Conservation (phyloP, 2,113 vertebrate genomes). For the Grammomys surdaster region DNA sequence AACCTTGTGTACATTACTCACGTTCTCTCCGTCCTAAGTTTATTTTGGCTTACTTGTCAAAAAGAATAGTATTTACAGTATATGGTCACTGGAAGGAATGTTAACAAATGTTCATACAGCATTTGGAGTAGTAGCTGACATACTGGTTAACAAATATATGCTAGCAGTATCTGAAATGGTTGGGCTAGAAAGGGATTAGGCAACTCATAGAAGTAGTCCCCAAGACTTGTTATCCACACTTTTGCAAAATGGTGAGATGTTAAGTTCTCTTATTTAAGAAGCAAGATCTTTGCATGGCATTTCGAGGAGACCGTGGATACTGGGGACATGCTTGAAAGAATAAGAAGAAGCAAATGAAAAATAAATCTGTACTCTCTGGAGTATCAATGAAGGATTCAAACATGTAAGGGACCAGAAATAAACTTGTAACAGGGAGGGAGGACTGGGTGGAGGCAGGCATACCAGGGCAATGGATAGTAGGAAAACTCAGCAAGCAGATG, state of each 20-base stretch:
- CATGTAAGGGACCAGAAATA: background rate
- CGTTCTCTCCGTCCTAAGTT: background rate
- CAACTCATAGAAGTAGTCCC: background rate
- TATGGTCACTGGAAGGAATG: background rate
- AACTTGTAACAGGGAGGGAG: background rate
- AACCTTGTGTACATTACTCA: background rate
- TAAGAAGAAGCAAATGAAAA: background rate
- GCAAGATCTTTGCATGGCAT: background rate
- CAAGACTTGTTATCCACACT: background rate
- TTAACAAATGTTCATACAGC: background rate
- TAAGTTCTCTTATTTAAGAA: constrained; percentile 4
- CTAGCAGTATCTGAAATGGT: background rate
- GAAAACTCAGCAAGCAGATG: no score
- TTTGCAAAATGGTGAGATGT: background rate
- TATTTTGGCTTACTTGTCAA: background rate
- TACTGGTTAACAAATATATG: constrained; percentile 12
- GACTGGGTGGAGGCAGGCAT: background rate
- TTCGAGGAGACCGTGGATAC: background rate
- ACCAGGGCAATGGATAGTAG: background rate
- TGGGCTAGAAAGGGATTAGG: background rate
- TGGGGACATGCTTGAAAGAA: constrained; percentile 5
- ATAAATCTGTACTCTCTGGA: background rate
- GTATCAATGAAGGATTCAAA: background rate
- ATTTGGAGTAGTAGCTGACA: background rate
- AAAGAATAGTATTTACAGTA: background rate